Conservation (phyloP, 2,113 vertebrate species). For the Alosa alosa region DNA sequence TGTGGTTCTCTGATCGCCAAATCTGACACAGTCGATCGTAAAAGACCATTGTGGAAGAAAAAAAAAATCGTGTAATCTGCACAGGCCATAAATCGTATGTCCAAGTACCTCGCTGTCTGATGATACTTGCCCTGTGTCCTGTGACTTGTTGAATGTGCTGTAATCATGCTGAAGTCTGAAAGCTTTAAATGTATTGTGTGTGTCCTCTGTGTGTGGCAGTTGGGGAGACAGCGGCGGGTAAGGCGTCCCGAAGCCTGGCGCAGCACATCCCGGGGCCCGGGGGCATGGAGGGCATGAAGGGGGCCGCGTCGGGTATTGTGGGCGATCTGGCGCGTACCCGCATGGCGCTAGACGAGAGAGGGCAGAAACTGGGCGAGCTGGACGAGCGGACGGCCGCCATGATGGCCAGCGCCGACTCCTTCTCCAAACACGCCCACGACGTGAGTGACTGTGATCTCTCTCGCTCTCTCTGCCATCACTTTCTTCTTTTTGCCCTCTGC, state of each 20-base stretch:
- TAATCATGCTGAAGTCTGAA: no score
- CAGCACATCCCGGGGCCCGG: constrained; percentile 96
- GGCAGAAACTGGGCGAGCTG: constrained; percentile 92
- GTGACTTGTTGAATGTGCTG: background rate
- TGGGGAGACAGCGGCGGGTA: constrained; percentile 90
- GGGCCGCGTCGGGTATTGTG: constrained; percentile 91
- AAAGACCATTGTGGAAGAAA: no score
- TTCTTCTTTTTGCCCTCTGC: no score
- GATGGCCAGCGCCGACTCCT: constrained; percentile 93
- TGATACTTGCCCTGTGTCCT: background rate
- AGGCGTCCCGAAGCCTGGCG: constrained; percentile 90
- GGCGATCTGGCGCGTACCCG: constrained; percentile 92
- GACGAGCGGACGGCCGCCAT: constrained; percentile 95
- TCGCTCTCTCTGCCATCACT: background rate
- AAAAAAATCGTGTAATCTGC: no score
- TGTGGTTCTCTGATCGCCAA: no score
- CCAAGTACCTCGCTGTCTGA: background rate
- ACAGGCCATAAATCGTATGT: no score
- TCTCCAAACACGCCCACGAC: constrained; percentile 96
- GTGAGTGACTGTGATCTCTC: constrained; percentile 60
- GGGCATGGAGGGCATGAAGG: constrained; percentile 95
- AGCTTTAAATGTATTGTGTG: background rate
- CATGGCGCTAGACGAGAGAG: constrained; percentile 92
- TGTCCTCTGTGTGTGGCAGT: constrained; percentile 64
- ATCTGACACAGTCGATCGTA: no score